Evolutionary conservation across 2,797 vertebrate genomes (phyloP), one percentile per base, ranked within the genome.

Genomic region (Tangara arthus): DNA sequence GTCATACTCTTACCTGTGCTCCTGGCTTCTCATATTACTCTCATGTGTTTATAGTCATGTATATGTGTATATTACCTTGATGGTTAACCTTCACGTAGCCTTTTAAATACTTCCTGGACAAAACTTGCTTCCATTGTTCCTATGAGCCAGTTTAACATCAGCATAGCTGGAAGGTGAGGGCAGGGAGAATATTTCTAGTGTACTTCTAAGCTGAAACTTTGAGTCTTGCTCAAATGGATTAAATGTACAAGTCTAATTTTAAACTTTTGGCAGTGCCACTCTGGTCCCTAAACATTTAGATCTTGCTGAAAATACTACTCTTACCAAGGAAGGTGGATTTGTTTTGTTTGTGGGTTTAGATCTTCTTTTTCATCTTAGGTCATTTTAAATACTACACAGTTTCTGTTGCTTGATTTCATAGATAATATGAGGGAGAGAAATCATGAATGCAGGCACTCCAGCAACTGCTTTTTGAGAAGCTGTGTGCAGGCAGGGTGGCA

Each of bases 371-470:
- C 15, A 68, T 76, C 34, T 47, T 76, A 18, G 8, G 21, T 55
- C 79, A 42, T 35, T 88, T 76, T 24, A 72, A 80, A 79, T n/a
- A 52, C 20, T 64, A 32, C 28, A 42, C 46, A 30, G 41, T 55
- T 87, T 59, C 13, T 55, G n/a, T 47, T 68, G n/a, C 35, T 76
- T 82, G 41, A 39, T 68, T 82, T 89, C 19, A 6, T 4, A 26
- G 28, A 19, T 32, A 28, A 49, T 37, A 15, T 12, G 46, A 35
- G 57, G 83, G 49, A 66, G 18, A 90, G 42, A 73, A 57, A 61
- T 34, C 0, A 0, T 23, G 14, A 44, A 72, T 35, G 50, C 35
- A 35, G n/a, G 57, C 30, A 7, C 20, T n/a, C 20, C 42, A 15
- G 39, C 39, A 56, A 12, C 14, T 20, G 47, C 71, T 59, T 61